Base-by-base conservation (phyloP, 2,888 invertebrate species). In the Xanthia icteritia region DNA sequence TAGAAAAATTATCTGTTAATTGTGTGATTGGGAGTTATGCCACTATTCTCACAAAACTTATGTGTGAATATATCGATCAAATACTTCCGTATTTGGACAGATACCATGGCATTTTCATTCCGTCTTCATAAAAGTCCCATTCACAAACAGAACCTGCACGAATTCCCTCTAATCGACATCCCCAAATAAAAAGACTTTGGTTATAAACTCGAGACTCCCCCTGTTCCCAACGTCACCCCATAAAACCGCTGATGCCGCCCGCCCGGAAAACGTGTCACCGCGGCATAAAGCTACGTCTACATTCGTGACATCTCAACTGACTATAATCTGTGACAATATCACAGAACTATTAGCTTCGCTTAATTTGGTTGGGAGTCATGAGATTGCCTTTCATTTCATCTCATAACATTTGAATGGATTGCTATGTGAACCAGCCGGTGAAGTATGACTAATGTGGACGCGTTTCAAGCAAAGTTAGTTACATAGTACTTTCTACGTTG, bases 231-330 rank as follows among this genome's bases (percentile, higher is more conserved):
- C 11, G 39, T 23, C 39, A 5, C 42, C 48, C n/a, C 27, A 36
- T 31, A 56, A 17, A 67, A 63, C 69, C 73, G 79, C 79, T 73
- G 79, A 83, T 66, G 66, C 27, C 54, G 54, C 39, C 11, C 64
- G 31, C 54, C 23, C 23, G 51, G 36, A 42, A 27, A 11, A 1
- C 23, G 36, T 45, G 42, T 54, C 60, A 13, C 5, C 31, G n/a
- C 11, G 31, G 36, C 61, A 17, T 54, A 36, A 51, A n/a, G 54
- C n/a, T n/a, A n/a, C 17, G 5, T n/a, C 36, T 36, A 36, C n/a
- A 11, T 6, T 36, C 31, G 23, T 51, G 51, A 15, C 23, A 31
- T 36, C 9, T 48, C 31, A 36, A 51, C 15, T 11, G n/a, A 23
- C 15, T 2, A 23, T 27, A 31, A 5, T 48, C 23, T 66, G 31